Evolutionary conservation across 1,140 invertebrate species (phyloP).

Genomic region (Lanistes nyassanus): DNA sequence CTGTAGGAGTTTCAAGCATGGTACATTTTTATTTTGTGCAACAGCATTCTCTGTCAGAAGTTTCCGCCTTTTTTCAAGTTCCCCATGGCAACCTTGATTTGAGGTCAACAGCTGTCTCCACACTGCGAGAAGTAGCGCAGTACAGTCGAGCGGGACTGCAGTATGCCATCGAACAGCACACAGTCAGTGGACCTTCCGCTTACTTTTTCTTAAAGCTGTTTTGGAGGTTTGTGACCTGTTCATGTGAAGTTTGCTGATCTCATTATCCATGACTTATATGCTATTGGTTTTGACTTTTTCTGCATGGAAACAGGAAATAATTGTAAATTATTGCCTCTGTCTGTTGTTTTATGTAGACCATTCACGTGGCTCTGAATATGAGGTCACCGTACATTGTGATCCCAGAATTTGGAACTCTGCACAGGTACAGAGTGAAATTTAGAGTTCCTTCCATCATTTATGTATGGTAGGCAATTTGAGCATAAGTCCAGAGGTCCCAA

Average conservation of each 20-base stretch:
- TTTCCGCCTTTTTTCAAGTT: constrained; percentile 79
- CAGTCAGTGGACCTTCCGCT: constrained; percentile 66
- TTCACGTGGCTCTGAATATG: constrained; percentile 80
- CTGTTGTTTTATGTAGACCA: constrained; percentile 51
- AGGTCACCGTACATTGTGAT: constrained; percentile 83
- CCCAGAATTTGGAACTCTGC: constrained; percentile 80
- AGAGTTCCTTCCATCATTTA: background rate
- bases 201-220: background rate
- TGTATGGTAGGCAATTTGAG: no score
- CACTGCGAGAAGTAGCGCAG: constrained; percentile 59
- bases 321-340: background rate
- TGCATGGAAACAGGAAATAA: no score
- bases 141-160: constrained; percentile 64
- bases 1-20: no score
- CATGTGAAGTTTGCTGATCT: no score
- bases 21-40: constrained; percentile 31
- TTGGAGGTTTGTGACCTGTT: no score
- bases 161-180: constrained; percentile 73
- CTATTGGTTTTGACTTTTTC: no score
- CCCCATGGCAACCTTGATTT: constrained; percentile 62
- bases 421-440: constrained; percentile 72
- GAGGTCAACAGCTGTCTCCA: constrained; percentile 58
- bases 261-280: no score
- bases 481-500: no score
- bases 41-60: constrained; percentile 80